These are phyloP conservation scores for Periphyllus acericola DNA, from an alignment of 2,888 invertebrate genomes.

Conservation along the genomic window DNA sequence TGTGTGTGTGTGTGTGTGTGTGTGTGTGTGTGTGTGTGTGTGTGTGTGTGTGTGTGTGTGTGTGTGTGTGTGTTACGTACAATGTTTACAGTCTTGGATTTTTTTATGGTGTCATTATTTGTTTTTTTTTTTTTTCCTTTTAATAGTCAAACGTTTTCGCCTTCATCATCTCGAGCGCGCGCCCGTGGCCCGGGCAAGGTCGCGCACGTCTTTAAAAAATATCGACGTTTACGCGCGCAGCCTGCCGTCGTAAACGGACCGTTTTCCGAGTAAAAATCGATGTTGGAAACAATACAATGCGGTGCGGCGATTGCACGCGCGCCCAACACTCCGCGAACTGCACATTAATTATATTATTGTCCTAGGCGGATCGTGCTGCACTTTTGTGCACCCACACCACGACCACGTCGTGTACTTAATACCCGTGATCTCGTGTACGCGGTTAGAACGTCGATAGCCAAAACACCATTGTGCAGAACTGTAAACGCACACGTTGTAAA, in stretches of 20 bases:
- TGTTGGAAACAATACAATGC: neutral
- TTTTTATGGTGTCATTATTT: conserved; percentile 46
- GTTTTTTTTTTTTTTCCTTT: conserved; percentile 23
- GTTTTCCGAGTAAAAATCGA: conserved; percentile 31
- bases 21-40: neutral
- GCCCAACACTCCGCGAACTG: no score
- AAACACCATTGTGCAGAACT: no score
- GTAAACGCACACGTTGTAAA: no score
- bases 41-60: neutral
- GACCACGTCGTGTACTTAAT: neutral
- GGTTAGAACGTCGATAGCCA: no score
- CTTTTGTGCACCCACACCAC: neutral
- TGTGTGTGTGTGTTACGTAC: neutral
- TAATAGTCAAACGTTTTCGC: conserved; percentile 55
- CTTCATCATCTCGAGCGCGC: conserved; percentile 36
- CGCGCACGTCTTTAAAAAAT: conserved; percentile 8
- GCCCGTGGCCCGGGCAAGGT: conserved; percentile 47
- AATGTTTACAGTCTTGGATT: conserved; percentile 33
- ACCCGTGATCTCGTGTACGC: no score
- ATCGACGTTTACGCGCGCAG: neutral
- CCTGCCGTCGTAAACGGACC: conserved; percentile 11
- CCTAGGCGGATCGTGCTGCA: neutral
- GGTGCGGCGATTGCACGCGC: neutral
- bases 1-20: no score
- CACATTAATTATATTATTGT: no score